Evolutionary conservation across 2,888 invertebrate genomes (phyloP), one percentile per base, ranked within the genome.

Genomic region (Ophion slaviceki): DNA sequence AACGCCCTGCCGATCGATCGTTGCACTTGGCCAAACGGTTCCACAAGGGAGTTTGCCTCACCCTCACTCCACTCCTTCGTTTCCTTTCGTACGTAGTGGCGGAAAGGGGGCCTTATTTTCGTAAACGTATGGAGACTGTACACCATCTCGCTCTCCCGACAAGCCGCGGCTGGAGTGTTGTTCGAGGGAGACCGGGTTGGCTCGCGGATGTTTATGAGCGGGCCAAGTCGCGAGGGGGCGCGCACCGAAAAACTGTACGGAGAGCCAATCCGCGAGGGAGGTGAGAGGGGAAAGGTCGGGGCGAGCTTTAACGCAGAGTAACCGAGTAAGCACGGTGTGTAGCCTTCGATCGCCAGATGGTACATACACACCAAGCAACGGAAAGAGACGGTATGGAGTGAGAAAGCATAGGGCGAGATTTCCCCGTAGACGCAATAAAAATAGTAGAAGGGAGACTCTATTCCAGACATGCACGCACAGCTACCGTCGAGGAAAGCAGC

Each of bases 351-450:
- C 81, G 84, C 86, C 86, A 86, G 86, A 86, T 86, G 86, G 80
- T 86, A 84, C 86, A 81, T 75, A 80, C 84, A 75, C 78, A 81
- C 74, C 67, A 68, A 66, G 53, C 74, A 62, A 86, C 78, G 81
- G 83, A 81, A 86, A 86, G 83, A 86, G 84, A 84, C 78, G 78
- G 80, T 77, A 75, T 66, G 53, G 83, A 83, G 78, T 78, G 83
- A 80, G 84, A 81, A 81, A 81, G 84, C 80, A 71, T 79, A 86
- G 87, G 88, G 89, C 88, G 92, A 90, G 92, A 92, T 92, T 92
- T 93, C 92, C 92, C 92, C 90, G 90, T 91, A 92, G 92, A 91
- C 92, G 90, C 90, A 90, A 91, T 91, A 92, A 91, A 93, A 92
- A 89, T 88, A 89, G 86, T 86, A 81, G 82, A 59, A 77, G 80